Evolutionary conservation across 2,888 invertebrate genomes (phyloP), one percentile per base, ranked within the genome.

Genomic region (Sinohyriopsis cumingii): DNA sequence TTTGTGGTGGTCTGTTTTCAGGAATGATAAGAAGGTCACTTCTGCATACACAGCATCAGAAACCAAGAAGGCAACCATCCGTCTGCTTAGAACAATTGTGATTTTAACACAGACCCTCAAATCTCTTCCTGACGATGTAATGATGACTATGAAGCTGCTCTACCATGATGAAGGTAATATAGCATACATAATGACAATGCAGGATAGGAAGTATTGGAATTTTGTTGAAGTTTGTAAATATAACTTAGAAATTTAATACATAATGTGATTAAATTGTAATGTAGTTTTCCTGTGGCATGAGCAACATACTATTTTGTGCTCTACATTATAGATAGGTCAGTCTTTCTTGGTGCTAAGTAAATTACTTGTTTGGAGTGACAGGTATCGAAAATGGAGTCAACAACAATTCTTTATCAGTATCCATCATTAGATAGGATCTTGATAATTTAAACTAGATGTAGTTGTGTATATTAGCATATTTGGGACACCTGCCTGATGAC

Each of bases 61-160:
- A 68, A 90, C 89, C 18, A 88, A 88, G 76, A 89, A 87, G 75
- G 88, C 90, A 9, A 91, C 91, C 2, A 81, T 90, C 20, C 79
- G 86, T 33, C 79, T 91, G 61, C 77, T 91, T 59, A 80, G 90
- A 54, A 90, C 90, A 12, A 85, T 91, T 67, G 82, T 91, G 25
- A 80, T 90, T 18, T 82, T 90, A 22, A 88, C 88, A 18, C 88
- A 90, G 76, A 87, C 87, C 0, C 80, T 91, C 54, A 81, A 87
- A 59, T 83, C 88, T 45, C 79, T 91, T 20, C 91, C 91, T 25
- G 85, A 88, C 65, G 84, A 88, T 73, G 87, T 89, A 59, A 86
- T 88, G 83, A 86, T 91, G 83, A 87, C 89, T 62, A 91, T 91
- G 90, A 90, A 90, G 72, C 83, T 91, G 5, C 80, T 89, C 28